phyloP scores from a whole-genome alignment of 35 echinoderm and acorn worm species.

The Acanthaster planci region DNA sequence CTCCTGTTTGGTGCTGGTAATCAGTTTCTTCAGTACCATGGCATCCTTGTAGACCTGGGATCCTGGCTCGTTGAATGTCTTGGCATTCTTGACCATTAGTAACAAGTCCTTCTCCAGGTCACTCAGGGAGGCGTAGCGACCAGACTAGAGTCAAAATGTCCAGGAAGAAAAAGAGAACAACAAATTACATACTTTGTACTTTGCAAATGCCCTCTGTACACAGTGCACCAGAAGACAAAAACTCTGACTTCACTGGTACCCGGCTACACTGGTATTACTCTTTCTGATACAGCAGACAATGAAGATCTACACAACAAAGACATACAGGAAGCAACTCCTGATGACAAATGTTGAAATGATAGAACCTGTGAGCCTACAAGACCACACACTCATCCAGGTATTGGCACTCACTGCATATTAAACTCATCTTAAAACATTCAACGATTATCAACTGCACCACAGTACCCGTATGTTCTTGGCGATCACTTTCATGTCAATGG shows the following conservation, averaged over 20 bases:
- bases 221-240: not conserved
- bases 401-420: no score
- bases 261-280: not conserved
- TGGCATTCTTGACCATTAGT: conserved; percentile 98
- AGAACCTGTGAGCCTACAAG: no score
- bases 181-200: not conserved
- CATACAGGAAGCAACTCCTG: no score
- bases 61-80: conserved; percentile 94
- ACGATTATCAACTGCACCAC: no score
- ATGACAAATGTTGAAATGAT: no score
- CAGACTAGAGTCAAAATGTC: conserved; percentile 27
- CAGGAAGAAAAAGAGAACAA: not conserved
- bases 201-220: not conserved
- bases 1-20: conserved; percentile 59
- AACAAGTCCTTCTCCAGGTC: conserved; percentile 85
- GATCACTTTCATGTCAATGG: conserved; percentile 95
- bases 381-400: no score
- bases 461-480: conserved; percentile 85
- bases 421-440: no score
- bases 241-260: not conserved
- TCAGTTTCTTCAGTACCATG: conserved; percentile 77
- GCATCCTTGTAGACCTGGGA: conserved; percentile 98
- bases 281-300: no score
- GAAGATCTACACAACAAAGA: no score
- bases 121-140: conserved; percentile 49